Conservation (phyloP, 2,797 vertebrate genomes). For the Lophura swinhoii region DNA sequence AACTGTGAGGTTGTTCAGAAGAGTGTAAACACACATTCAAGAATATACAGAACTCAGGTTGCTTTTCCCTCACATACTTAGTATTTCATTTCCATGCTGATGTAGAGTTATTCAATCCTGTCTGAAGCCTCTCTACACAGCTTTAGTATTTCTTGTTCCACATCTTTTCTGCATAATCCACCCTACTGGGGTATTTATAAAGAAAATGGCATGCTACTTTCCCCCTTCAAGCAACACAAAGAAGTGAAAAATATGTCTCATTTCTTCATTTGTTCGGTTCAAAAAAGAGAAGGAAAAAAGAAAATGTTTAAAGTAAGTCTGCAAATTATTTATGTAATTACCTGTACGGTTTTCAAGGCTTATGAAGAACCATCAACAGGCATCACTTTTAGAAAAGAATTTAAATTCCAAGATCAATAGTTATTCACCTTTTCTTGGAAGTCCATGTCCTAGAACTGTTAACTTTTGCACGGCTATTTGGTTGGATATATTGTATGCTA, state of each 20-base stretch:
- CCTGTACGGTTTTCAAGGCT: not conserved
- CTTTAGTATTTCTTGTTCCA: not conserved
- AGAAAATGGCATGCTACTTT: not conserved
- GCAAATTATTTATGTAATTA: not conserved
- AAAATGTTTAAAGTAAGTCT: not conserved
- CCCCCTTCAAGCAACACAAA: not conserved
- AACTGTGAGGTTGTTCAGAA: not conserved
- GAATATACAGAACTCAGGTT: not conserved
- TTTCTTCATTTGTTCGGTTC: not conserved
- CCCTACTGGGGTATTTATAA: not conserved
- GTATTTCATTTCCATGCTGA: not conserved
- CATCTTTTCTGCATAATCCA: rapidly evolving
- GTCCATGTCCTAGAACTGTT: not conserved
- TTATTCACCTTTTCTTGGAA: not conserved
- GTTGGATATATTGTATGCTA: not conserved
- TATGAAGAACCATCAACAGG: not conserved
- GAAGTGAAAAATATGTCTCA: not conserved
- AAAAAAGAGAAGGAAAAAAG: not conserved
- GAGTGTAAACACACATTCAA: not conserved
- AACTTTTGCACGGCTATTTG: not conserved
- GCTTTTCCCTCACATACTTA: not conserved
- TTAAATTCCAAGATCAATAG: not conserved
- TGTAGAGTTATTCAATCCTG: not conserved
- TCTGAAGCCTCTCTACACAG: not conserved
- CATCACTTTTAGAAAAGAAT: not conserved